Conservation (phyloP, 2,888 invertebrate species). For the Eristalis pertinax region DNA sequence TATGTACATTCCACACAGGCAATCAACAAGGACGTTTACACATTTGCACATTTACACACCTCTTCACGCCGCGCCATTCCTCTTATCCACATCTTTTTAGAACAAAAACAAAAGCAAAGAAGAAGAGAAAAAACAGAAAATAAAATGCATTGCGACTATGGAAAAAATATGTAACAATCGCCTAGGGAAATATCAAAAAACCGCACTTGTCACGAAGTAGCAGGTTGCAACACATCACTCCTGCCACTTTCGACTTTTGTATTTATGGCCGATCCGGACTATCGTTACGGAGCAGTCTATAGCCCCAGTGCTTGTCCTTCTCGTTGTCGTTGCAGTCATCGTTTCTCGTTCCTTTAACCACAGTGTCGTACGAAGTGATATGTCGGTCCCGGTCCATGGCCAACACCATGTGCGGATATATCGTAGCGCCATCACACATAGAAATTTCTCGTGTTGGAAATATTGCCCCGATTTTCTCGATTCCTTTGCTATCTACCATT, state of each 20-base stretch:
- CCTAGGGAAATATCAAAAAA: constrained; percentile 70
- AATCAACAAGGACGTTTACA: constrained; percentile 64
- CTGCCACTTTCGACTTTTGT: constrained; percentile 69
- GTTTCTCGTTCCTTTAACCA: background rate
- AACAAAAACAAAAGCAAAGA: background rate
- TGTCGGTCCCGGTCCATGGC: constrained; percentile 52
- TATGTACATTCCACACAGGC: constrained; percentile 24
- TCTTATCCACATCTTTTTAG: constrained; percentile 21
- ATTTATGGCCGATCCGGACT: constrained; percentile 59
- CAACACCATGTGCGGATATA: constrained; percentile 53
- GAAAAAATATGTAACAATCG: constrained; percentile 71
- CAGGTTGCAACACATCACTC: constrained; percentile 72
- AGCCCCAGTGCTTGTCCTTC: constrained; percentile 12
- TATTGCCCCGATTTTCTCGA: constrained; percentile 49
- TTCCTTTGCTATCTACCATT: constrained; percentile 37
- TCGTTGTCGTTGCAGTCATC: constrained; percentile 1
- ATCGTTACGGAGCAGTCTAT: constrained; percentile 21
- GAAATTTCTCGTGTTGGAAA: constrained; percentile 36
- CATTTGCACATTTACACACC: constrained; percentile 20
- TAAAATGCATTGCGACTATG: constrained; percentile 50
- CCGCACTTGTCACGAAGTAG: constrained; percentile 71
- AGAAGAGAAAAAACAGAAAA: background rate
- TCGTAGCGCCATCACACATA: constrained; percentile 64
- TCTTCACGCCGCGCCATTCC: background rate
- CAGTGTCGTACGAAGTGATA: constrained; percentile 45